Evolutionary conservation across 2,113 vertebrate genomes (phyloP).

Genomic region (Castor canadensis): DNA sequence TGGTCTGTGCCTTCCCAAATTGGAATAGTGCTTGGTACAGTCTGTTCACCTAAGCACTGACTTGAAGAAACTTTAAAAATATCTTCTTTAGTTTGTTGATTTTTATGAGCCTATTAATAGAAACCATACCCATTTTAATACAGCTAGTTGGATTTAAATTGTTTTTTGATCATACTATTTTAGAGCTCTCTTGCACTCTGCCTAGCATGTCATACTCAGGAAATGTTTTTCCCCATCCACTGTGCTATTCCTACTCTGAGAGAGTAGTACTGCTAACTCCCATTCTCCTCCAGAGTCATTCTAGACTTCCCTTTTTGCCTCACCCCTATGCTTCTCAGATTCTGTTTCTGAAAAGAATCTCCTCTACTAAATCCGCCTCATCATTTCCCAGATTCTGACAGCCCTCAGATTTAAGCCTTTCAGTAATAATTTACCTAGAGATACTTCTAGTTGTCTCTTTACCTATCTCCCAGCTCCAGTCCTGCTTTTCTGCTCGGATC

Average conservation of each 20-base stretch:
- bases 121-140: not conserved
- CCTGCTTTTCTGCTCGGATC: not conserved
- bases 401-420: not conserved
- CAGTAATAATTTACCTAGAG: not conserved
- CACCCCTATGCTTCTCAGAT: not conserved
- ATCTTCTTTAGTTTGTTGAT: not conserved
- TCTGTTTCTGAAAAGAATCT: not conserved
- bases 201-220: not conserved
- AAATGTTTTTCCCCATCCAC: not conserved
- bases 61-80: not conserved
- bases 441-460: not conserved
- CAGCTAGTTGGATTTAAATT: not conserved
- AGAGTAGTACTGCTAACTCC: not conserved
- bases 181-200: not conserved
- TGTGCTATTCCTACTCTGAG: not conserved
- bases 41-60: not conserved
- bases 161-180: not conserved
- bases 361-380: accelerated
- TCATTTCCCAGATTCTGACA: not conserved
- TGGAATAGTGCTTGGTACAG: not conserved
- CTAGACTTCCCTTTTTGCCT: not conserved
- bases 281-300: not conserved
- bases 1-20: not conserved
- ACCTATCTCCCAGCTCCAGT: not conserved
- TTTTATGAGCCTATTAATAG: not conserved